Evolutionary conservation across 2,113 vertebrate species (phyloP).

Genomic region (Prunella himalayana): DNA sequence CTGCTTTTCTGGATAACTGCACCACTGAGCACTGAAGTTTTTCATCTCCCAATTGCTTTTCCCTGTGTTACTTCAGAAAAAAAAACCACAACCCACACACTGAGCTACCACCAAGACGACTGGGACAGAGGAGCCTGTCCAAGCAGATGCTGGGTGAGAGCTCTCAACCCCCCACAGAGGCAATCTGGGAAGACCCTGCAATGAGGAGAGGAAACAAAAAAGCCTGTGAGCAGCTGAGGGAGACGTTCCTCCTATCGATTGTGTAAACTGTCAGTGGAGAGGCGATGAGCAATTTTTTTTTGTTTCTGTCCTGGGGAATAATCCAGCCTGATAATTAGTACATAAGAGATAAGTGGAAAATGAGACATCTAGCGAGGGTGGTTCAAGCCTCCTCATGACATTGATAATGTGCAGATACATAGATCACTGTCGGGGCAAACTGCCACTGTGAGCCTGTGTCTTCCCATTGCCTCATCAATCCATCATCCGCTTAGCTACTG

Average conservation of each 20-base stretch:
- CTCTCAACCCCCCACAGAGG: background rate
- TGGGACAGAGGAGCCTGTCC: background rate
- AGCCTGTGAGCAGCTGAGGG: background rate
- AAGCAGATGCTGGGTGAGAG: background rate
- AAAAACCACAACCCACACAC: background rate
- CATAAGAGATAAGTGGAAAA: conserved; percentile 48
- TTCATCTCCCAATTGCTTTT: background rate
- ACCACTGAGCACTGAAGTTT: background rate
- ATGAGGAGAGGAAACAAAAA: conserved; percentile 15
- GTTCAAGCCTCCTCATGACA: conserved; percentile 58
- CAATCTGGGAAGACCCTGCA: background rate
- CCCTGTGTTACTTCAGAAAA: background rate
- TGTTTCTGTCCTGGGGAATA: conserved; percentile 55
- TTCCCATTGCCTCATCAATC: conserved; percentile 77
- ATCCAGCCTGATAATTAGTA: conserved; percentile 61
- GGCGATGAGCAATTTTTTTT: conserved; percentile 34
- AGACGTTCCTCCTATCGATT: conserved; percentile 40
- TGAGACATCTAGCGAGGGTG: conserved; percentile 56
- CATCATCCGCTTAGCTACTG: conserved; percentile 75
- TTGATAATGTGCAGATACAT: conserved; percentile 62
- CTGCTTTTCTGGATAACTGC: background rate
- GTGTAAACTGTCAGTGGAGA: conserved; percentile 58
- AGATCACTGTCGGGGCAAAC: conserved; percentile 63
- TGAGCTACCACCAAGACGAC: background rate
- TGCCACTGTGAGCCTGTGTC: conserved; percentile 51